A percentile compares a stretch with the other conserved stretches of the same genome.
phyloP scores from a whole-genome alignment of 2,113 vertebrate species.

The Lasiurus borealis region DNA sequence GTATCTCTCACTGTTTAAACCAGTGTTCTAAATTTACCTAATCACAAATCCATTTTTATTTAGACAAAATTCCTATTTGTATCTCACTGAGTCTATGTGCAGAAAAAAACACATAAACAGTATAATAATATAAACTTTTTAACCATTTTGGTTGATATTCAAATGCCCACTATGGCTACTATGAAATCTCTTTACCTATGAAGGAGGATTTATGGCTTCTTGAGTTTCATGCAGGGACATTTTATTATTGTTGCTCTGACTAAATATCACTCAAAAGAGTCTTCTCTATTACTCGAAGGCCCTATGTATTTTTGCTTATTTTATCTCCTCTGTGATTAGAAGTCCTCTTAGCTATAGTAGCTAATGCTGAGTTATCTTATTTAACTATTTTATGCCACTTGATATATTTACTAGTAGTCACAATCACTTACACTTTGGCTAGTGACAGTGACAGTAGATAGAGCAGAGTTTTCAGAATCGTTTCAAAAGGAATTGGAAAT shows the following conservation, averaged over 20 bases:
- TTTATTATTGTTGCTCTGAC: not conserved
- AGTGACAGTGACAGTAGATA: not conserved
- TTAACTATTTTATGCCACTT: not conserved
- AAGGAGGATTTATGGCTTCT: not conserved
- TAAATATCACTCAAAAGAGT: not conserved
- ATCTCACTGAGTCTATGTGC: not conserved
- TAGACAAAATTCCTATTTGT: conserved; percentile 20
- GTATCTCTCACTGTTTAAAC: not conserved
- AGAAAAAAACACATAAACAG: conserved; percentile 36
- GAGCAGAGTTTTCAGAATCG: not conserved
- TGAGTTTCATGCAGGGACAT: not conserved
- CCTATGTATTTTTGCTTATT: not conserved
- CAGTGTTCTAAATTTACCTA: conserved; percentile 22
- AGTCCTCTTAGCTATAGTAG: not conserved
- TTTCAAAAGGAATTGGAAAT: conserved; percentile 1
- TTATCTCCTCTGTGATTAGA: not conserved
- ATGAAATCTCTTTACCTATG: not conserved
- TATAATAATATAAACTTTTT: not conserved
- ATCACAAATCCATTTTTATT: conserved; percentile 7
- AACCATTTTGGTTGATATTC: not conserved
- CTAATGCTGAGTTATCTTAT: not conserved
- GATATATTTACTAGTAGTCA: not conserved
- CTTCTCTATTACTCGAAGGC: not conserved
- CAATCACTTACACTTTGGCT: not conserved
- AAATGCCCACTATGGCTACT: not conserved